These are phyloP conservation scores for Macaca nemestrina DNA, from an alignment of 2,113 vertebrate species.

Conservation along the genomic window DNA sequence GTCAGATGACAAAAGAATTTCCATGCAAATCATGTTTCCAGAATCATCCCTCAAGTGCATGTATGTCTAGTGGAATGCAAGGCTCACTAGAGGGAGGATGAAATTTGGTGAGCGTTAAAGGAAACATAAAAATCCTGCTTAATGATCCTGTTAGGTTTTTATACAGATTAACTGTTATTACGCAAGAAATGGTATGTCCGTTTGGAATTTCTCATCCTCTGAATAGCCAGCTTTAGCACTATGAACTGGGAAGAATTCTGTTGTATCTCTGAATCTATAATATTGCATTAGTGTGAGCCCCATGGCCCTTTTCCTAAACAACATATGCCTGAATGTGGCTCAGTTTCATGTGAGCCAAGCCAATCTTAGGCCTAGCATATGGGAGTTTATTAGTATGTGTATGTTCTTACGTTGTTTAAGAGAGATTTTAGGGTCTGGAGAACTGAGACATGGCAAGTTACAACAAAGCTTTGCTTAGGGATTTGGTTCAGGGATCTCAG, in stretches of 20 bases:
- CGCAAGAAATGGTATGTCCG: neutral
- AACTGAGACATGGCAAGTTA: conserved; percentile 26
- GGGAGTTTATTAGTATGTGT: neutral
- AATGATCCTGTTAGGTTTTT: conserved; percentile 42
- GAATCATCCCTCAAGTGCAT: neutral
- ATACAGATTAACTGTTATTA: conserved; percentile 23
- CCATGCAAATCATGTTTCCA: neutral
- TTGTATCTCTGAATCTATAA: neutral
- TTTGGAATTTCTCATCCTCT: neutral
- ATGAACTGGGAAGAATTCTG: neutral
- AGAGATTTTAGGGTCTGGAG: neutral
- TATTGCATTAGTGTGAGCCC: neutral
- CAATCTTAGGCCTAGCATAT: neutral
- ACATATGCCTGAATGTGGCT: neutral
- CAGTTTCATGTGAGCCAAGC: neutral
- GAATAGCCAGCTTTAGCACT: neutral
- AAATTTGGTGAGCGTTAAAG: conserved; percentile 15
- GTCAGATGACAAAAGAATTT: neutral
- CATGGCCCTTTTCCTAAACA: neutral
- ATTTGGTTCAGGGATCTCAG: neutral
- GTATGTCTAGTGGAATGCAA: neutral
- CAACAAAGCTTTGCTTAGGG: neutral
- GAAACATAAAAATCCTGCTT: conserved; percentile 16
- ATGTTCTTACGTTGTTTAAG: neutral
- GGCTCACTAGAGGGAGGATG: neutral